Evolutionary conservation across 2,888 invertebrate genomes (phyloP), one percentile per base, ranked within the genome.

Genomic region (Platycheirus albimanus): DNA sequence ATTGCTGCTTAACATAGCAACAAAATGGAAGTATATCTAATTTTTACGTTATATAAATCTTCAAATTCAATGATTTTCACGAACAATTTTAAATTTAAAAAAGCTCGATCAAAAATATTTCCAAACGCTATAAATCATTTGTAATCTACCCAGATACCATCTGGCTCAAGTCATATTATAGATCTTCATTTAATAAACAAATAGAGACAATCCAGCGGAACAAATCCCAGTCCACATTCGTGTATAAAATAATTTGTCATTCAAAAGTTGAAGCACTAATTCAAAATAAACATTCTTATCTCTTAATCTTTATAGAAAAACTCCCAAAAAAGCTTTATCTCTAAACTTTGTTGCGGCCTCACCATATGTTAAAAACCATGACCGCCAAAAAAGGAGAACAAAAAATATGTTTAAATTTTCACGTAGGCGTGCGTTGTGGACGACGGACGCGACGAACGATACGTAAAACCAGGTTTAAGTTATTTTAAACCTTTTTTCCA

Each of bases 341-440:
- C 24, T 1, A 30, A 4, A 17, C n/a, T 38, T 3, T 38, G 20
- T 28, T 20, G 15, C 41, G 4, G 43, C 30, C 45, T 43, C 24
- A 43, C 19, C 24, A 15, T 30, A 2, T 10, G 24, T 15, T 49
- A 24, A 28, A n/a, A 61, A 61, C 43, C 61, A 45, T 61, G 45
- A 45, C 30, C 61, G 10, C 45, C 45, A 61, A 61, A 61, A 41
- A n/a, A n/a, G n/a, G n/a, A n/a, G n/a, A n/a, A n/a, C n/a, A n/a
- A n/a, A n/a, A n/a, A n/a, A n/a, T n/a, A n/a, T n/a, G 4, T 54
- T 15, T 28, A 79, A 71, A 72, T 71, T 49, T 54, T 56, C 33
- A 47, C 71, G 81, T 77, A 72, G 81, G 77, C 81, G 77, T 77
- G 3, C 47, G 47, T 33, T n/a, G n/a, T n/a, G n/a, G n/a, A n/a